Evolutionary conservation across 2,888 invertebrate genomes (phyloP).

Genomic region (Eustalomyia histrio): DNA sequence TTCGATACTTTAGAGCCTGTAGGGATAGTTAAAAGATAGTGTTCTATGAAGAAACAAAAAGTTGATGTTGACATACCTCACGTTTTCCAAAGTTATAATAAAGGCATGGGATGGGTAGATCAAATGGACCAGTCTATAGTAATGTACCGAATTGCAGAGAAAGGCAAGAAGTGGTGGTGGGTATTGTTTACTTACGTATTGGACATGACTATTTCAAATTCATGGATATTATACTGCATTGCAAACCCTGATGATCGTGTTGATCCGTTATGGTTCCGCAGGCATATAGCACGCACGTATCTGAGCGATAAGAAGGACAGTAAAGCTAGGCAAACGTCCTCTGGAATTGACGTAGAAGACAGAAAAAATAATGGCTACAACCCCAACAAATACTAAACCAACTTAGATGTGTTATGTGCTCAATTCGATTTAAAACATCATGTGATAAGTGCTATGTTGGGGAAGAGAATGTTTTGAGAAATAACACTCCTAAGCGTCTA

Average conservation of each 20-base stretch:
- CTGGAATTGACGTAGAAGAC: slow-evolving; percentile 15
- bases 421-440: slow-evolving; percentile 8
- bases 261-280: background rate
- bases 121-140: slow-evolving; percentile 16
- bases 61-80: background rate
- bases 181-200: slow-evolving; percentile 14
- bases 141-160: slow-evolving; percentile 11
- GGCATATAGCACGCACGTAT: slow-evolving; percentile 7
- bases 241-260: slow-evolving; percentile 8
- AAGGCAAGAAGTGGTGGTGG: slow-evolving; percentile 13
- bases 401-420: too few species aligned
- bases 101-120: slow-evolving; percentile 19
- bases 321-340: slow-evolving; percentile 20
- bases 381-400: slow-evolving; percentile 14
- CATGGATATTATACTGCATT: background rate
- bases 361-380: slow-evolving; percentile 9
- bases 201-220: slow-evolving; percentile 5
- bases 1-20: background rate
- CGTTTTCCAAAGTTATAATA: too few species aligned
- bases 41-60: too few species aligned
- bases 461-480: background rate
- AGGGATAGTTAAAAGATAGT: background rate
- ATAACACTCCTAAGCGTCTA: background rate
- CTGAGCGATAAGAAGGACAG: slow-evolving; percentile 13
- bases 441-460: slow-evolving; percentile 3